Base-by-base conservation (phyloP, 2,797 vertebrate genomes). In the Hipposideros larvatus region DNA sequence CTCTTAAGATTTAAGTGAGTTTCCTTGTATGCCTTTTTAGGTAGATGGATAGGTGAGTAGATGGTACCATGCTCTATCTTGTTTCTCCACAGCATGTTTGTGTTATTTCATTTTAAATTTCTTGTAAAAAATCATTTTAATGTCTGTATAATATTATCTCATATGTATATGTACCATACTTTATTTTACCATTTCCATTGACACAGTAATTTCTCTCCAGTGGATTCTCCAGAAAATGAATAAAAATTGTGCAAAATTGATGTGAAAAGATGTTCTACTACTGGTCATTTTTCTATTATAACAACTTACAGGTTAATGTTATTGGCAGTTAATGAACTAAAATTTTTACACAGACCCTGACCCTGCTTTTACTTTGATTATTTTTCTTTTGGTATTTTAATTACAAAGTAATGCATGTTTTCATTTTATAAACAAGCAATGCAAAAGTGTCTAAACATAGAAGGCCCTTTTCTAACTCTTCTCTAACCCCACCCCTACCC, bases 51-150 rank as follows among this genome's bases (percentile, higher is more conserved):
- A 16, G 5, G 14, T 71, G 14, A 28, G 26, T 90, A 9, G 13
- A 41, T 80, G 53, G 51, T 73, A 34, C 57, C 19, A 37, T 53
- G 41, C 11, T 71, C 65, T 34, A 1, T 41, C 5, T 70, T 61
- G 34, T 46, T 53, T 91, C 73, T 75, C 63, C 43, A 83, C 26
- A 79, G 19, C 37, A 28, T 65, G 75, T 89, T 94, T 73, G 24
- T 96, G 21, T 80, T 70, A 71, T 26, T 95, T 90, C 41, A 78
- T 83, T 78, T 90, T n/a, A 78, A 53, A 61, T 96, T 87, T 37
- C 24, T 61, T 78, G 1, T 77, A 61, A 82, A 51, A 91, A 87
- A n/a, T 73, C n/a, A 53, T 59, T 70, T 84, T 66, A 53, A 31
- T 87, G 16, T 4, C 48, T 89, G 0, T 57, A 7, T 78, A 61